Evolutionary conservation across 2,113 vertebrate species (phyloP).

Genomic region (Toxostoma redivivum): DNA sequence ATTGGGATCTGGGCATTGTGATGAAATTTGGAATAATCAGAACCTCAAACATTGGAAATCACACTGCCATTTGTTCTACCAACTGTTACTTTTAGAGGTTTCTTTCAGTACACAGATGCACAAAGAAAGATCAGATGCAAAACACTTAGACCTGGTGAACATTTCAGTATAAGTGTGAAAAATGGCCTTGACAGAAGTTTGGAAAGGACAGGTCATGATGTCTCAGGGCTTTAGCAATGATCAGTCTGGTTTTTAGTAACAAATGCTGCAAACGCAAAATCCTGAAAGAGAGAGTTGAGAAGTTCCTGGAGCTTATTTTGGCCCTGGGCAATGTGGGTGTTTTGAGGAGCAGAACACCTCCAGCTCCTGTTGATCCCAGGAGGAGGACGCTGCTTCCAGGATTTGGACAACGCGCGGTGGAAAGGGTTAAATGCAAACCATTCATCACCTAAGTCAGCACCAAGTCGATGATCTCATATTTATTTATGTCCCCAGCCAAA

Average conservation of each 20-base stretch:
- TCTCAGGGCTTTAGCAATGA: background rate
- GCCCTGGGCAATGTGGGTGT: background rate
- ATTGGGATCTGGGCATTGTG: background rate
- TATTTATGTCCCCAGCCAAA: slow-evolving; percentile 23
- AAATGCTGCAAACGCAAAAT: background rate
- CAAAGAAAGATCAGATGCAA: background rate
- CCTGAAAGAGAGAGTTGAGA: background rate
- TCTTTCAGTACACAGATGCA: background rate
- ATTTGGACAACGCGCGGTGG: background rate
- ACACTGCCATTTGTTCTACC: background rate
- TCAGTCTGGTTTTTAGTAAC: background rate
- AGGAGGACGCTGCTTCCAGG: background rate
- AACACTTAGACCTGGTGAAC: background rate
- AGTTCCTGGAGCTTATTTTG: background rate
- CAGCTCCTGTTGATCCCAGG: background rate
- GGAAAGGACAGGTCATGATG: background rate
- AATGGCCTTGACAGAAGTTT: background rate
- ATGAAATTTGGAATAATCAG: background rate
- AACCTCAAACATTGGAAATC: background rate
- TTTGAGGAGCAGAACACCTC: background rate
- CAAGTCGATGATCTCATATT: slow-evolving; percentile 28
- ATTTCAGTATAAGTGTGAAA: background rate
- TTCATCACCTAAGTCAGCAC: background rate
- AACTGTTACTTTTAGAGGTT: background rate
- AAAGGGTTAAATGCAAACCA: background rate